Evolutionary conservation across 2,888 invertebrate species (phyloP), one percentile per base, ranked within the genome.

Genomic region (Ophion slaviceki): DNA sequence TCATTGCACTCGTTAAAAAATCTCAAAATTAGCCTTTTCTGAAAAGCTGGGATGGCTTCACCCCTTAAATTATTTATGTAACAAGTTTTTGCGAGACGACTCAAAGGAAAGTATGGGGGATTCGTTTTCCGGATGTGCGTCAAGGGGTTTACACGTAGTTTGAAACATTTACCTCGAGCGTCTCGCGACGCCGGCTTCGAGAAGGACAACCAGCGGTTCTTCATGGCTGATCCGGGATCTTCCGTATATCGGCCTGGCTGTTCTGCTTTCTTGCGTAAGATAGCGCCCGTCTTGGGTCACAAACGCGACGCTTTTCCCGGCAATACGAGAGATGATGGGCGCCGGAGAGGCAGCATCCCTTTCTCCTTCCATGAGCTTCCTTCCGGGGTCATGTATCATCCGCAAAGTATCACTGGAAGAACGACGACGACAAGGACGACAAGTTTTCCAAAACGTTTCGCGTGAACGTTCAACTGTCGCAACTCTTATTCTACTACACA

Each of bases 351-450:
- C 11, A 62, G 70, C 53, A 79, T 76, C 74, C 57, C 64, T 78
- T 62, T 62, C 68, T 66, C 53, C 70, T 68, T 40, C 32, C 10
- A 14, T 74, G 32, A 57, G 80, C 76, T 71, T 62, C 66, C 61
- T 45, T 10, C 20, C 81, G 36, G 78, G 72, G 61, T 82, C 85
- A 59, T 86, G 86, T 80, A 83, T 86, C 86, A 83, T 80, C 80
- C 80, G 70, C 80, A 47, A 80, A 83, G 80, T 85, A 86, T 83
- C 80, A 78, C 80, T 72, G 80, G 62, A 67, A 82, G 80, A 72
- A 77, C 64, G 68, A 80, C 82, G 70, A 82, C 68, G 64, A 70
- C 64, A 66, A 64, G 53, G 57, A 84, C 77, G 71, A 53, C 80
- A 67, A 76, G 79, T 57, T 80, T 53, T 72, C 72, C 57, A 36